phyloP scores from a whole-genome alignment of 2,797 vertebrate genomes.

The Myripristis jacobus region DNA sequence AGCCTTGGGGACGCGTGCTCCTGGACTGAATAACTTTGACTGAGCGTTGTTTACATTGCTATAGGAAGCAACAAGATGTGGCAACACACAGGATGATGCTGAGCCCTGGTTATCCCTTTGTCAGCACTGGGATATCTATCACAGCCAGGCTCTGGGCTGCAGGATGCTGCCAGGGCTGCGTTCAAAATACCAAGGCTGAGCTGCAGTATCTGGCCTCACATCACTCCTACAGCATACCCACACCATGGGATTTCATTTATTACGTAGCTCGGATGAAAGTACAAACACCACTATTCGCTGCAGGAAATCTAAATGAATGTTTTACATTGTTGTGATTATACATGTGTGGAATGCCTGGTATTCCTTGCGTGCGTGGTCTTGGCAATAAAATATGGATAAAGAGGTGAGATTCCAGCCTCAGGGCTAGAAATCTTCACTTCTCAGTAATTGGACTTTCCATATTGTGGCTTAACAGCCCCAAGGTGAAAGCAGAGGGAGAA shows the following conservation, averaged over 20 bases:
- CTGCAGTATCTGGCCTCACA: not conserved
- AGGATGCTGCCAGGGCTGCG: not conserved
- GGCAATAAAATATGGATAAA: not conserved
- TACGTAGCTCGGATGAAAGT: not conserved
- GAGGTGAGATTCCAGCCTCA: conserved; percentile 24
- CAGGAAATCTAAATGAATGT: not conserved
- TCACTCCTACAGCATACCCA: not conserved
- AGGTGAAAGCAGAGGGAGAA: conserved; percentile 26
- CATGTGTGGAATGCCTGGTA: not conserved
- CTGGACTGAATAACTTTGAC: not conserved
- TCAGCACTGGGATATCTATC: conserved; percentile 19
- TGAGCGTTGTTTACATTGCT: conserved; percentile 26
- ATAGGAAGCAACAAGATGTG: conserved; percentile 15
- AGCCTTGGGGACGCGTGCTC: not conserved
- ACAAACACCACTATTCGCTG: not conserved
- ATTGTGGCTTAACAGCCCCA: conserved; percentile 13
- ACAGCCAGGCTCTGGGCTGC: not conserved
- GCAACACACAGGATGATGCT: conserved; percentile 48
- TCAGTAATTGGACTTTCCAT: conserved; percentile 49
- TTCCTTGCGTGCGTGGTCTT: not conserved
- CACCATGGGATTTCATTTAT: not conserved
- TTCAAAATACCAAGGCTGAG: not conserved
- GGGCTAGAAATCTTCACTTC: conserved; percentile 30
- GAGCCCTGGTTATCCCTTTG: conserved; percentile 34
- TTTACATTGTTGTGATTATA: not conserved